These are phyloP conservation scores for Phylloscopus whistleri DNA, from an alignment of 2,113 vertebrate genomes.

Conservation along the genomic window DNA sequence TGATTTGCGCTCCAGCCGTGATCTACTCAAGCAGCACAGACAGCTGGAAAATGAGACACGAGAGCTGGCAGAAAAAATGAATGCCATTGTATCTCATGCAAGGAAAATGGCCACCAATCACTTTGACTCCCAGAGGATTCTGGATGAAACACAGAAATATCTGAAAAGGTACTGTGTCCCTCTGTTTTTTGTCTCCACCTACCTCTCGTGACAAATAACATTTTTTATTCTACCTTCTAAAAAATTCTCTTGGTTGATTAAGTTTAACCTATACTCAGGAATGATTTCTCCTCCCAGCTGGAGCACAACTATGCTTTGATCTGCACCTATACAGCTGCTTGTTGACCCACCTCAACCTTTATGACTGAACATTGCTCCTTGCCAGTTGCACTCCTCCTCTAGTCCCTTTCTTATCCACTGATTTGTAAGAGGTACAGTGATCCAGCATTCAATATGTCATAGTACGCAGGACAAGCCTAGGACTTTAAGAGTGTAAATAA, in stretches of 20 bases:
- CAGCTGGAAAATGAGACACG: slow-evolving; percentile 81
- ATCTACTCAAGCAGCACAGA: slow-evolving; percentile 80
- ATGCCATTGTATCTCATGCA: slow-evolving; percentile 78
- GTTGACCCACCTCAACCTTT: neutral
- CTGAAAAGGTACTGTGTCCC: slow-evolving; percentile 72
- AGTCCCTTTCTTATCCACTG: neutral
- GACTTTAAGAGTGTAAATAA: neutral
- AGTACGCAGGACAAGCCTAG: neutral
- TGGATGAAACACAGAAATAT: slow-evolving; percentile 81
- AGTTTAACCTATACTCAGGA: neutral
- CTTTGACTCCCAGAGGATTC: slow-evolving; percentile 80
- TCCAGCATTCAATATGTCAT: neutral
- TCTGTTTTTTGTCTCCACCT: neutral
- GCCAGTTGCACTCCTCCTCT: neutral
- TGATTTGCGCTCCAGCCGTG: slow-evolving; percentile 79
- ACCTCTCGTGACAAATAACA: neutral
- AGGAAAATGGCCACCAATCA: slow-evolving; percentile 78
- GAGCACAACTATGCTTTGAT: neutral
- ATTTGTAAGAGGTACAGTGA: neutral
- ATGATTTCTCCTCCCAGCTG: neutral
- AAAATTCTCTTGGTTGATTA: neutral
- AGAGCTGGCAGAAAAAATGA: slow-evolving; percentile 84
- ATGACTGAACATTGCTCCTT: neutral
- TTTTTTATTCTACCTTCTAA: neutral
- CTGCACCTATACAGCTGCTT: neutral